These are phyloP conservation scores for Gila robusta DNA, from an alignment of 2,797 vertebrate genomes.

Conservation along the genomic window DNA sequence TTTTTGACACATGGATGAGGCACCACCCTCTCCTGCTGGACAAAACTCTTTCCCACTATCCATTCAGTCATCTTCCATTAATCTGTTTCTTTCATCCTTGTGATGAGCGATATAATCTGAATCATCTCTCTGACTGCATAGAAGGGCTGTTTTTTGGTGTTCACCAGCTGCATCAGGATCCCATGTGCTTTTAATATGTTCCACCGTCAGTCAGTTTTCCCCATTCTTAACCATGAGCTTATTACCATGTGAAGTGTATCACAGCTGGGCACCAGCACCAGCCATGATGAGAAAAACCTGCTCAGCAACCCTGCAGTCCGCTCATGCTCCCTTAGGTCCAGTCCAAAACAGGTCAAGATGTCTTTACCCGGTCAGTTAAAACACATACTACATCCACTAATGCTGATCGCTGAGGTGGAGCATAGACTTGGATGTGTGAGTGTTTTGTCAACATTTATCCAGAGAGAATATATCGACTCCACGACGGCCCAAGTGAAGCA, in stretches of 20 bases:
- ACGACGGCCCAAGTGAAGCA: conserved; percentile 15
- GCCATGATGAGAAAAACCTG: conserved; percentile 47
- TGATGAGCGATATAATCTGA: conserved; percentile 15
- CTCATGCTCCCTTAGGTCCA: conserved; percentile 7
- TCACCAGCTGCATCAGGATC: conserved; percentile 15
- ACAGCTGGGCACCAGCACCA: conserved; percentile 45
- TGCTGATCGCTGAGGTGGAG: conserved; percentile 32
- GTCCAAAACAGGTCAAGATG: conserved; percentile 8
- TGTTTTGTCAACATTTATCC: conserved; percentile 34
- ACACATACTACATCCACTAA: conserved; percentile 31
- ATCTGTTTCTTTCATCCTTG: neutral
- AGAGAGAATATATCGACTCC: conserved; percentile 40
- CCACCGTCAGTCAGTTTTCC: conserved; percentile 7
- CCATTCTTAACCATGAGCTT: neutral
- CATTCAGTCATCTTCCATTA: neutral
- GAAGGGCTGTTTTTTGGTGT: neutral
- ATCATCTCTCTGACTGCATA: conserved; percentile 6
- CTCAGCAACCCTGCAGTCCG: conserved; percentile 12
- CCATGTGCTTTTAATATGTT: conserved; percentile 29
- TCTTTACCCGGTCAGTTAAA: conserved; percentile 33
- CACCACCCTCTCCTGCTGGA: neutral
- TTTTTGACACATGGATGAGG: conserved; percentile 31
- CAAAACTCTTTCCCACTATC: conserved; percentile 1
- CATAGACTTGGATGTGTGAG: conserved; percentile 30
- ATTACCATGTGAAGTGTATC: conserved; percentile 48